Percentiles rank a stretch among this genome's conserved stretches.
Conservation (phyloP, 2,113 vertebrate species). For the Isichthys henryi region DNA sequence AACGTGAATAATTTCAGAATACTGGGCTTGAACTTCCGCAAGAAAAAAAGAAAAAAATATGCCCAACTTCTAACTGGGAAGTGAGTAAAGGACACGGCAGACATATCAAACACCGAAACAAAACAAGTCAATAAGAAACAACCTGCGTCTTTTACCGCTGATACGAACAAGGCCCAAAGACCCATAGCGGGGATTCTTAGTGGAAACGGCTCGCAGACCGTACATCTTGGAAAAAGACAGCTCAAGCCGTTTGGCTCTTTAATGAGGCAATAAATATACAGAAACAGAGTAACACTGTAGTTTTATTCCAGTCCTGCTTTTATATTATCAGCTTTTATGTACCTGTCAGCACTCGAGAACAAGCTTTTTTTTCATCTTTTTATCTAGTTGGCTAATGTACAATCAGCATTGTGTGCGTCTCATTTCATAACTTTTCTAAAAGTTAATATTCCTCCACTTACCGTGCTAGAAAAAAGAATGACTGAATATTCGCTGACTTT, state of each 20-base stretch:
- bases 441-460: slow-evolving; percentile 61
- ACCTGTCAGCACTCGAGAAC: slow-evolving; percentile 72
- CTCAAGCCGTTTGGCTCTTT: slow-evolving; percentile 47
- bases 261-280: slow-evolving; percentile 68
- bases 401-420: slow-evolving; percentile 57
- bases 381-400: slow-evolving; percentile 46
- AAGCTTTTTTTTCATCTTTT: slow-evolving; percentile 42
- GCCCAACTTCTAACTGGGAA: neutral
- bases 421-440: slow-evolving; percentile 60
- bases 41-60: neutral
- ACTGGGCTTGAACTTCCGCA: neutral
- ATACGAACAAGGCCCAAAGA: slow-evolving; percentile 44
- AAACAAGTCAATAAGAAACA: slow-evolving; percentile 54
- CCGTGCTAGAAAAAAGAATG: slow-evolving; percentile 21
- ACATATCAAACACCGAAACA: slow-evolving; percentile 46
- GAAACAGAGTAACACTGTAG: slow-evolving; percentile 63
- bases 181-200: slow-evolving; percentile 35
- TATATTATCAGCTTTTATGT: slow-evolving; percentile 81
- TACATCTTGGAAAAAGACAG: slow-evolving; percentile 44
- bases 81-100: neutral
- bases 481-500: slow-evolving; percentile 23
- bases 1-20: neutral
- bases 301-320: slow-evolving; percentile 65
- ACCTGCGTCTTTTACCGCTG: slow-evolving; percentile 52
- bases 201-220: slow-evolving; percentile 38